phyloP scores from a whole-genome alignment of 2,888 invertebrate genomes.

The Dicranocentrus wangi region DNA sequence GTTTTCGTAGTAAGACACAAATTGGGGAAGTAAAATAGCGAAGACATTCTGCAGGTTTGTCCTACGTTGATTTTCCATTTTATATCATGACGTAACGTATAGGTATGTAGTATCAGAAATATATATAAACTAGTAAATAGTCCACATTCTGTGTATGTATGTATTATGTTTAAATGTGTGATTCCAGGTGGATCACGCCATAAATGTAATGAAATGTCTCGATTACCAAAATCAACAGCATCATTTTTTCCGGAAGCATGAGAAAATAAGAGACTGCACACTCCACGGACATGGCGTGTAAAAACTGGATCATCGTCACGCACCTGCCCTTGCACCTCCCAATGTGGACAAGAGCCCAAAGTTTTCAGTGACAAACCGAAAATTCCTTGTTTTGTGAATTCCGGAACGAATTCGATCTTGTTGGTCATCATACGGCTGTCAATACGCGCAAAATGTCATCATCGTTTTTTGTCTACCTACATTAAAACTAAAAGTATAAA shows the following conservation, averaged over 20 bases:
- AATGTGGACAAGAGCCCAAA: conserved; percentile 58
- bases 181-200: too few species aligned
- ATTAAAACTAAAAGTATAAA: not conserved
- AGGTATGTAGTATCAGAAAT: conserved; percentile 4
- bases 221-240: conserved; percentile 46
- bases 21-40: conserved; percentile 67
- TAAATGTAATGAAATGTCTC: not conserved
- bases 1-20: conserved; percentile 64
- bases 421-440: conserved; percentile 66
- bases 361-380: conserved; percentile 60
- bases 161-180: too few species aligned
- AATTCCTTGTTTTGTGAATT: conserved; percentile 59
- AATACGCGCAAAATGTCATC: not conserved
- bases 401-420: conserved; percentile 54
- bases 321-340: conserved; percentile 65
- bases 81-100: too few species aligned
- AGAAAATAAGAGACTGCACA: conserved; percentile 59
- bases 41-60: conserved; percentile 66
- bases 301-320: conserved; percentile 58
- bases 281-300: conserved; percentile 51
- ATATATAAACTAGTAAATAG: too few species aligned
- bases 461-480: too few species aligned
- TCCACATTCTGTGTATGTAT: too few species aligned
- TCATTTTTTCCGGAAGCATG: conserved; percentile 56
- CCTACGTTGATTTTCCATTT: too few species aligned